Evolutionary conservation across 2,888 invertebrate species (phyloP), one percentile per base, ranked within the genome.

Genomic region (Latrodectus elegans): DNA sequence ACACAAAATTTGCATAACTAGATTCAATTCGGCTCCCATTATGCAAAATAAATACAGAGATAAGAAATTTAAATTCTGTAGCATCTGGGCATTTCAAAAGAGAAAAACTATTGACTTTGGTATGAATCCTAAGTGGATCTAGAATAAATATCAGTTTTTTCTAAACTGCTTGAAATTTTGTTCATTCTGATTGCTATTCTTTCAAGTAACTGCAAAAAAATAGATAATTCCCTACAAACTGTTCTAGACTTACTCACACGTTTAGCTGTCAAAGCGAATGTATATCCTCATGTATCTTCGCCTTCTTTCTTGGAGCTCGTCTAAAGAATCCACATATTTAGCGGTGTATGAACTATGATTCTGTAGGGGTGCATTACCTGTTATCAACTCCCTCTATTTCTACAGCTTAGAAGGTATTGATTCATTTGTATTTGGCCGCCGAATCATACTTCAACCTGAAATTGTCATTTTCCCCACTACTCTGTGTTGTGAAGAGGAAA

Each of bases 371-470:
- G 67, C 73, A 79, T 85, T 85, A 85, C 84, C 68, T 85, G 84
- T 73, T 85, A 85, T 85, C 84, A 68, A 67, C 53, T 64, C 70
- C 70, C 65, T 76, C 52, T 22, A 76, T 76, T 67, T 70, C 74
- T 51, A 14, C 22, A 26, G 64, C 64, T 26, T 52, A 77, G 49
- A 17, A 38, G 75, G 80, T 85, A 85, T 85, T 85, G 85, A 85
- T 85, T 85, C 85, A 85, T 85, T 85, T 85, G 80, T 85, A 65
- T 85, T 85, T 85, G 79, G 64, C 70, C 70, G 64, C 52, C 74
- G 55, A 79, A 75, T 85, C 79, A 80, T 85, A 79, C 80, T 85
- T 85, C 75, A 67, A 51, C 75, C 51, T 80, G 85, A 85, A 79
- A 70, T 85, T 85, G 85, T 80, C 80, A 85, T 85, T 85, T 85